Evolutionary conservation across 2,113 vertebrate species (phyloP).

Genomic region (Elachura formosa): DNA sequence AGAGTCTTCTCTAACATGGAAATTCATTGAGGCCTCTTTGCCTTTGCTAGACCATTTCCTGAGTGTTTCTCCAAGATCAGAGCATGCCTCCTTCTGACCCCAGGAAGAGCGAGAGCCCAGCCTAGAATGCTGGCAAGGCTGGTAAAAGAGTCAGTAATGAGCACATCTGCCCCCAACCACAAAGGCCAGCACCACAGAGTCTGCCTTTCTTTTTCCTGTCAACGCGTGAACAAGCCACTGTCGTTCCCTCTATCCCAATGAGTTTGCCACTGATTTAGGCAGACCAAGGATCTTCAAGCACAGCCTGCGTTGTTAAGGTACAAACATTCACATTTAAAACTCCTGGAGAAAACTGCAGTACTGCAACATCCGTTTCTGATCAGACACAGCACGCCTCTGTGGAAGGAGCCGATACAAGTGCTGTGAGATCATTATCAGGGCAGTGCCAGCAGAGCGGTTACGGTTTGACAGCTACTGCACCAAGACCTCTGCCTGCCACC

Average conservation of each 20-base stretch:
- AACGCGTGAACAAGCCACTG: rapidly evolving
- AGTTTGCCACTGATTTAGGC: background rate
- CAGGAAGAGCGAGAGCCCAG: conserved; percentile 37
- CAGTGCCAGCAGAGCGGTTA: background rate
- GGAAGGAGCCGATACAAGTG: background rate
- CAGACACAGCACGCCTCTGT: background rate
- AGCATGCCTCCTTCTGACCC: conserved; percentile 3
- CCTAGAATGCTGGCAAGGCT: conserved; percentile 5
- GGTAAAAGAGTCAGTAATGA: background rate
- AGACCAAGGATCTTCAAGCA: background rate
- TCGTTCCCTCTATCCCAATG: background rate
- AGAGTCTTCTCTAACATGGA: conserved; percentile 62
- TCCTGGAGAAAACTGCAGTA: background rate
- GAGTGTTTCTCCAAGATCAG: conserved; percentile 58
- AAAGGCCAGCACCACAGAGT: background rate
- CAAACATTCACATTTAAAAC: background rate
- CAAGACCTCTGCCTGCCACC: background rate
- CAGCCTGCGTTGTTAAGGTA: background rate
- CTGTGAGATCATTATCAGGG: background rate
- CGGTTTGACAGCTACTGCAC: background rate
- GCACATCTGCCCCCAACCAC: background rate
- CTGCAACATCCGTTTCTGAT: background rate
- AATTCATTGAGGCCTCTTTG: conserved; percentile 52
- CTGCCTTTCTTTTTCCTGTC: background rate
- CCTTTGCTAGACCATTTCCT: conserved; percentile 51